Percentiles rank a stretch among this genome's conserved stretches.
These are phyloP conservation scores for Therioaphis trifolii DNA, from an alignment of 2,888 invertebrate genomes.

Conservation along the genomic window DNA sequence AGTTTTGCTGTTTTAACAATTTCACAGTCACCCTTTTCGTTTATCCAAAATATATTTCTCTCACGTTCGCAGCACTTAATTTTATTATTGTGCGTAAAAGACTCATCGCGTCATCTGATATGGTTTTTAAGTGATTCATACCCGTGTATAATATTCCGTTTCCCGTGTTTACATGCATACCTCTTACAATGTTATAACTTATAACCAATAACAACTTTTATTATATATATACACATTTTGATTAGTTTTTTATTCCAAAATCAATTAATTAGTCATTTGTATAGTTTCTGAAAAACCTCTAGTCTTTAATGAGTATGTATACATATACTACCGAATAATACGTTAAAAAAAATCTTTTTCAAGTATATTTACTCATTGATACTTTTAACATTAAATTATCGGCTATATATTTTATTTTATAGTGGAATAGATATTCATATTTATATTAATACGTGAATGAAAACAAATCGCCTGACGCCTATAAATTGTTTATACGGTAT, in stretches of 20 bases:
- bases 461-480: no score
- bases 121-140: slow-evolving; percentile 54
- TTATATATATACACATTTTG: slow-evolving; percentile 8
- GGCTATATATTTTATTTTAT: no score
- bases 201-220: slow-evolving; percentile 32
- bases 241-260: background rate
- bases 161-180: background rate
- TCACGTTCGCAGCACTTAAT: slow-evolving; percentile 57
- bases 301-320: no score
- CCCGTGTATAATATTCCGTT: slow-evolving; percentile 12
- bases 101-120: slow-evolving; percentile 54
- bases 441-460: no score
- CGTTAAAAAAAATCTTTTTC: no score
- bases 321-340: no score
- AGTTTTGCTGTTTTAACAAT: slow-evolving; percentile 31
- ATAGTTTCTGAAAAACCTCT: background rate
- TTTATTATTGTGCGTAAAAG: slow-evolving; percentile 52
- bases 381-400: no score
- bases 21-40: background rate
- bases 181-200: background rate
- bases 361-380: no score
- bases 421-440: no score
- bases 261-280: background rate
- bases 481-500: no score
- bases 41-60: slow-evolving; percentile 21